A percentile compares a stretch with the other conserved stretches of the same genome.
Evolutionary conservation across 1,140 invertebrate genomes (phyloP).

Genomic region (Elymnias hypermnestra): DNA sequence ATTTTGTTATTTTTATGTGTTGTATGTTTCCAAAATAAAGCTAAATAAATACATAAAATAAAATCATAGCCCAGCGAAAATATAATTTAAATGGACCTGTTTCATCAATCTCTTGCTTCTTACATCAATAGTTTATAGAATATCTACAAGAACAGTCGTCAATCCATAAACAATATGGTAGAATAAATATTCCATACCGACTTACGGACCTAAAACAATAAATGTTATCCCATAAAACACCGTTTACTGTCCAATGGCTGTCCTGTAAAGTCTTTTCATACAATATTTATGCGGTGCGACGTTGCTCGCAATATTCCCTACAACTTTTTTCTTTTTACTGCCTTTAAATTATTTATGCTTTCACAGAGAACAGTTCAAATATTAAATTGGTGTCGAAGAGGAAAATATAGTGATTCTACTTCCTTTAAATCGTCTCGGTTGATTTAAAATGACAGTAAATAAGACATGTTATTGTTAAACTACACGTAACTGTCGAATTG

Average conservation of each 20-base stretch:
- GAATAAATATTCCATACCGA: conserved; percentile 44
- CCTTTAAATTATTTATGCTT: conserved; percentile 45
- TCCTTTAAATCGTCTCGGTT: too few relatives aligned
- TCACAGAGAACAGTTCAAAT: conserved; percentile 31
- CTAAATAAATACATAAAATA: too few relatives aligned
- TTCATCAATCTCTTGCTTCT: not conserved
- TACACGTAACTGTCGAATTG: too few relatives aligned
- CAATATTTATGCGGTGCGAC: conserved; percentile 53
- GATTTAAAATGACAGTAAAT: too few relatives aligned
- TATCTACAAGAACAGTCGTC: not conserved
- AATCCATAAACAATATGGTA: conserved; percentile 41
- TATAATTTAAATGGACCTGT: not conserved
- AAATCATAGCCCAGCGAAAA: too few relatives aligned
- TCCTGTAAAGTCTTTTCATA: conserved; percentile 50
- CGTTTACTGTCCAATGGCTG: conserved; percentile 55
- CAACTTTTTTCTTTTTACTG: conserved; percentile 39
- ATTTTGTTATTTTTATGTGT: too few relatives aligned
- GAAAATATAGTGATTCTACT: conserved; percentile 23
- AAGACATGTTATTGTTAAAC: too few relatives aligned
- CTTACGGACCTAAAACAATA: conserved; percentile 58
- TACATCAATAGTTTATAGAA: not conserved
- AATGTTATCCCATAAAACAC: conserved; percentile 62
- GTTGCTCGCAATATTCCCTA: conserved; percentile 24
- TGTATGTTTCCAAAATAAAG: too few relatives aligned
- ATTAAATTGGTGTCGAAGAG: conserved; percentile 21